These are phyloP conservation scores for Anadara kagoshimensis DNA, from an alignment of 1,140 invertebrate genomes.

Conservation along the genomic window DNA sequence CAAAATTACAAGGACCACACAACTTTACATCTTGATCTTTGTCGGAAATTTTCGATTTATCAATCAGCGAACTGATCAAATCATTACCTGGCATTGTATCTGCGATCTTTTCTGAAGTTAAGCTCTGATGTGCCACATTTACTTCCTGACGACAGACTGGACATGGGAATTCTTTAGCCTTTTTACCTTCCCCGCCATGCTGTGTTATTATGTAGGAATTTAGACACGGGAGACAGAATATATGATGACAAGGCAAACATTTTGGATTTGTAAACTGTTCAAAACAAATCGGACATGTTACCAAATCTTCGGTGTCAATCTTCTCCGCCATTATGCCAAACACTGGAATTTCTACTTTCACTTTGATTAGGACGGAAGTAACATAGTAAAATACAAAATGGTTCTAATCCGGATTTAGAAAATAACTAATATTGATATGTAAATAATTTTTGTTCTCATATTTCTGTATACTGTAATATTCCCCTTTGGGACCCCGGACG, in stretches of 20 bases:
- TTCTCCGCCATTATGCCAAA: too few species aligned
- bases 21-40: constrained; percentile 35
- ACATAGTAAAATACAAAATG: too few species aligned
- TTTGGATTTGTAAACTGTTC: constrained; percentile 58
- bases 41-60: constrained; percentile 27
- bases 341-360: too few species aligned
- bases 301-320: constrained; percentile 41
- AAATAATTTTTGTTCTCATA: too few species aligned
- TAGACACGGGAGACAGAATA: constrained; percentile 76
- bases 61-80: constrained; percentile 48
- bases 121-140: constrained; percentile 26
- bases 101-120: constrained; percentile 35
- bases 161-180: constrained; percentile 39
- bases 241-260: constrained; percentile 62
- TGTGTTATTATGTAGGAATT: constrained; percentile 80
- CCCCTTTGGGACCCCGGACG: too few species aligned
- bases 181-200: constrained; percentile 28
- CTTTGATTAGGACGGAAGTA: too few species aligned
- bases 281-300: constrained; percentile 61
- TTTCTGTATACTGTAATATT: too few species aligned
- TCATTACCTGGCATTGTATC: constrained; percentile 49
- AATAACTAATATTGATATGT: too few species aligned
- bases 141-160: constrained; percentile 48
- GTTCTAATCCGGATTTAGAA: too few species aligned
- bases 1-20: constrained; percentile 43